Conservation (phyloP, 2,797 vertebrate genomes). For the Atherinosoma microstoma region DNA sequence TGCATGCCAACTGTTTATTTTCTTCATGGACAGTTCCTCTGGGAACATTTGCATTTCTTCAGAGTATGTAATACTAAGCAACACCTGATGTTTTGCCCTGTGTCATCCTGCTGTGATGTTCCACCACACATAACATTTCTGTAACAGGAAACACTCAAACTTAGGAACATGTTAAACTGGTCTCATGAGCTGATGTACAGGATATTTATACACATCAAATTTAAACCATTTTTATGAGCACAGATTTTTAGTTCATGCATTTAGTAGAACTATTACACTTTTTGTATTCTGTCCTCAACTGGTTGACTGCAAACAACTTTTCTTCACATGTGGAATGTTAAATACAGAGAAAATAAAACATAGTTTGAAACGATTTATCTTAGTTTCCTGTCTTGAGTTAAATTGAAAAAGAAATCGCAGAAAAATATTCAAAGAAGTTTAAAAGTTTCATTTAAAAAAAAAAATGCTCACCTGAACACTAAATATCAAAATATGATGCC, state of each 20-base stretch:
- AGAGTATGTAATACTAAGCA: slow-evolving; percentile 41
- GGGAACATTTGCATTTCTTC: slow-evolving; percentile 25
- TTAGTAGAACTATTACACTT: slow-evolving; percentile 23
- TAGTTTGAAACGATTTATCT: slow-evolving; percentile 32
- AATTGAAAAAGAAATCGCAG: background rate
- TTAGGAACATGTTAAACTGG: slow-evolving; percentile 8
- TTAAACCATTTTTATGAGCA: slow-evolving; percentile 24
- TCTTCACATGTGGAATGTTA: slow-evolving; percentile 52
- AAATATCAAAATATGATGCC: too few relatives aligned
- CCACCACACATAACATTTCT: slow-evolving; percentile 15
- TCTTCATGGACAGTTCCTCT: slow-evolving; percentile 12
- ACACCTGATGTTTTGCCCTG: slow-evolving; percentile 26
- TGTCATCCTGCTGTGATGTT: background rate
- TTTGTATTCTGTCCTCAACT: slow-evolving; percentile 58
- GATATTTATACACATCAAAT: slow-evolving; percentile 45
- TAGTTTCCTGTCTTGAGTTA: background rate
- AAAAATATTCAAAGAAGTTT: background rate
- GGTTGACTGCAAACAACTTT: slow-evolving; percentile 39
- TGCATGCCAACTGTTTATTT: slow-evolving; percentile 44
- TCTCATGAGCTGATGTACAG: slow-evolving; percentile 33
- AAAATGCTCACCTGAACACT: background rate
- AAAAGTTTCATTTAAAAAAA: background rate
- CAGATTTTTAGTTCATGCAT: slow-evolving; percentile 14
- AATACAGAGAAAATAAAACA: slow-evolving; percentile 65
- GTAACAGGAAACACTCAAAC: background rate